phyloP scores from a whole-genome alignment of 2,113 vertebrate species.

The Dasyprocta punctata region DNA sequence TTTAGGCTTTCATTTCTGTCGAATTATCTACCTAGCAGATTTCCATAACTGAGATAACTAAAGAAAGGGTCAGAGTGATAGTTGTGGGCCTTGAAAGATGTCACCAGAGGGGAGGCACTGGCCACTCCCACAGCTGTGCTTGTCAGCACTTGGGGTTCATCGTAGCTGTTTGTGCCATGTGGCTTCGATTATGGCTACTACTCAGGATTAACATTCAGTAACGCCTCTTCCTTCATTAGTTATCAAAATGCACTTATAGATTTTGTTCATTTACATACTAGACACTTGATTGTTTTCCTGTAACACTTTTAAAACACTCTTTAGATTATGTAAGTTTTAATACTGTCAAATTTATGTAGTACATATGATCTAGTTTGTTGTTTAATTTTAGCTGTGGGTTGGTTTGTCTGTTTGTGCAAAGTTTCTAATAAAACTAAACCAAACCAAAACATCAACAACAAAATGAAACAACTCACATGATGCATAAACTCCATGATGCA shows the following conservation, averaged over 20 bases:
- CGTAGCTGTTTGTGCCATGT: background rate
- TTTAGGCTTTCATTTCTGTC: slow-evolving; percentile 9
- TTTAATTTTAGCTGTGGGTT: slow-evolving; percentile 35
- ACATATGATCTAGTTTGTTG: background rate
- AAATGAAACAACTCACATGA: background rate
- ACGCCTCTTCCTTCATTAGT: background rate
- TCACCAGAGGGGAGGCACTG: background rate
- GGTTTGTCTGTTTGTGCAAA: background rate
- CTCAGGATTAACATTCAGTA: background rate
- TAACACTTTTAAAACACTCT: background rate
- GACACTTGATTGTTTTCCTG: background rate
- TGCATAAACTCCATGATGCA: background rate
- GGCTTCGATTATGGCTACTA: background rate
- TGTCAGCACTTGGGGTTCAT: background rate
- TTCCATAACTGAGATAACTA: background rate
- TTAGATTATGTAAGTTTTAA: slow-evolving; percentile 10
- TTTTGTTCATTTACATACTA: background rate
- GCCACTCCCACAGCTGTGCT: background rate
- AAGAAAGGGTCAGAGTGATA: background rate
- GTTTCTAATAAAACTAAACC: slow-evolving; percentile 2
- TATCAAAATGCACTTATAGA: background rate
- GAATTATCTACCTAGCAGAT: background rate
- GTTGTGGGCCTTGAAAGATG: fast-evolving
- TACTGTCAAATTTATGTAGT: background rate
- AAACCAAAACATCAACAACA: slow-evolving; percentile 23